Evolutionary conservation across 2,888 invertebrate genomes (phyloP), one percentile per base, ranked within the genome.

Genomic region (Pseudanteris insignis): DNA sequence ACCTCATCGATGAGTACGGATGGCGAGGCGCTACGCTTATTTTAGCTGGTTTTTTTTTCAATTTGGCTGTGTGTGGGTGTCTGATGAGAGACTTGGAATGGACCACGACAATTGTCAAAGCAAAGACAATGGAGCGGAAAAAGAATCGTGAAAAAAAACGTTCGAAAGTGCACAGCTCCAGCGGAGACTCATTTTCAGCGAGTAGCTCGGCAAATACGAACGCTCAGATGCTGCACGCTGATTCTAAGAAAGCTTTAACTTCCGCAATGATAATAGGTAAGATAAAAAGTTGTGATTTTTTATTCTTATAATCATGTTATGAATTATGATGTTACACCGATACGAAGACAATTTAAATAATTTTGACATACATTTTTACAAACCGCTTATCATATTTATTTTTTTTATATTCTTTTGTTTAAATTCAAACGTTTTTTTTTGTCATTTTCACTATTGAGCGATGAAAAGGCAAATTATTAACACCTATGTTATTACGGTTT

Each of bases 1-100:
- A 85, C 64, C 83, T 93, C 18, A 81, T 92, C 11, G 86, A 86
- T 32, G 87, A 89, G 72, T 93, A 90, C 77, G 90, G 90, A 0
- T 93, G 92, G 92, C 84, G 91, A 30, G 92, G 91, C 1, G 90
- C 92, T 6, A 89, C 90, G 1, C 80, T 92, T n/a, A 89, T 93
- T 51, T 78, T 93, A 32, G 89, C 91, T 1, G 92, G 91, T 0
- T 78, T 91, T 43, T 91, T 94, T 75, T 81, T 93, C 21, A 91
- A 92, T 78, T 86, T 93, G 78, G 88, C 89, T 7, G 89, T 91
- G 0, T 93, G 91, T 76, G 93, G 92, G 0, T 84, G 89, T 60
- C 81, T 93, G 14, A 92, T 94, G 88, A 82, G 90, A 51, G 93
- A 93, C 71, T 81, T 89, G 2, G 86, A 86, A 21, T 88, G 88